These are phyloP conservation scores for Arvicola amphibius DNA, from an alignment of 2,797 vertebrate species.

Conservation along the genomic window DNA sequence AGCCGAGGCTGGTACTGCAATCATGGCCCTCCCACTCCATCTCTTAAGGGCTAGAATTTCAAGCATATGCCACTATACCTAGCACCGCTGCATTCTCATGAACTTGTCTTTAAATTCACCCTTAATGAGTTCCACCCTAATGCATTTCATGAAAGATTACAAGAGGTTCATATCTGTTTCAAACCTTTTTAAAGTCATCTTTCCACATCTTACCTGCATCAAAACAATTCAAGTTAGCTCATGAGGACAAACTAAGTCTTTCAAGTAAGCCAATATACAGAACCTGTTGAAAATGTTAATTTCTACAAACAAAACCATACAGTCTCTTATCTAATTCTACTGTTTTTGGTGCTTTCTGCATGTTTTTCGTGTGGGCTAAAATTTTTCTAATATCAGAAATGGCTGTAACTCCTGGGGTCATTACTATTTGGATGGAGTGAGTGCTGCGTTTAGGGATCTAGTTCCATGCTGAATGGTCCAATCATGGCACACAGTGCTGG, in stretches of 20 bases:
- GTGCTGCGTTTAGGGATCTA: not conserved
- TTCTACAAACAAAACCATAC: not conserved
- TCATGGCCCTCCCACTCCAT: not conserved
- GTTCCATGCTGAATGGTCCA: not conserved
- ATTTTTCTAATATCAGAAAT: not conserved
- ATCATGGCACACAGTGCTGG: not conserved
- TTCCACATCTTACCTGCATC: not conserved
- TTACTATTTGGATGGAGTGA: not conserved
- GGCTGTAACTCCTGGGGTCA: not conserved
- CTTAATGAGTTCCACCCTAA: not conserved
- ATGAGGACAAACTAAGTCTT: constrained; percentile 13
- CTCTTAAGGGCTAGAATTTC: not conserved
- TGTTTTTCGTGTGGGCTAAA: not conserved
- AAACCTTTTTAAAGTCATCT: constrained; percentile 44
- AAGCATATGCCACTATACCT: not conserved
- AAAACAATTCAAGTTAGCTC: not conserved
- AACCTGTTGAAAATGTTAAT: constrained; percentile 54
- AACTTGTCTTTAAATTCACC: constrained; percentile 6
- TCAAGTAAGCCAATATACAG: constrained; percentile 20
- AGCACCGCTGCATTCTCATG: not conserved
- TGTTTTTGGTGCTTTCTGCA: not conserved
- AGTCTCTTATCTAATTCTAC: not conserved
- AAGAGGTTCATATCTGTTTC: not conserved
- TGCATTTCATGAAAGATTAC: not conserved
- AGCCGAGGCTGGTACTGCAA: not conserved